Evolutionary conservation across 2,797 vertebrate genomes (phyloP), one percentile per base, ranked within the genome.

Genomic region (Podargus strigoides): DNA sequence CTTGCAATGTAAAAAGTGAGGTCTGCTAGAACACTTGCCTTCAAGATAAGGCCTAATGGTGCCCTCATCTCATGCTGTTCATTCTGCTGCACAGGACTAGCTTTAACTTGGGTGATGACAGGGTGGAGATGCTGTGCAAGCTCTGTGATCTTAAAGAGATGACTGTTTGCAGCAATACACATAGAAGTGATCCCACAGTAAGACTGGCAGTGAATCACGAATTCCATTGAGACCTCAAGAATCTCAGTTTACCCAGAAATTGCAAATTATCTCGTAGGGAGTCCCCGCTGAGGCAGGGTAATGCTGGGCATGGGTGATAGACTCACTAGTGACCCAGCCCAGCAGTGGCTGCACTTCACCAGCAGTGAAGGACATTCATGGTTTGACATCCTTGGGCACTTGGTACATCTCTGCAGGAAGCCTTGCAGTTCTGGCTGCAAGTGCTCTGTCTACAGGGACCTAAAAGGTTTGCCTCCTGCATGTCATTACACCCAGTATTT

Each of bases 311-410:
- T 7, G 14, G 46, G 7, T 64, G 52, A 69, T 14, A 30, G n/a
- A 50, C 22, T 36, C 0, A 0, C 7, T 44, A 46, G 30, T 72
- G 72, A 67, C 9, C 46, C 11, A 50, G 28, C 22, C 2, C 6
- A 26, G 62, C 22, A 64, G 56, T 9, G 3, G 34, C 15, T 39
- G 47, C 37, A 49, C 16, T 46, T 75, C 42, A 53, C 15, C 53
- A 49, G 16, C 19, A 44, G 14, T 28, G 52, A 79, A 58, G 44
- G 36, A 52, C 28, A 36, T 18, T 32, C n/a, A 17, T 15, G 12
- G 44, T 59, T 49, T 49, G 55, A 42, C 55, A 82, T 47, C 46
- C 34, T 64, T 2, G 2, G 23, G n/a, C 19, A 28, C 34, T 55
- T 41, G 13, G 9, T 46, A 49, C 59, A 7, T 44, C 47, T 88